Percentiles rank a stretch among this genome's conserved stretches.
Conservation (phyloP, 2,797 vertebrate species). For the Hafferia zeledoni region DNA sequence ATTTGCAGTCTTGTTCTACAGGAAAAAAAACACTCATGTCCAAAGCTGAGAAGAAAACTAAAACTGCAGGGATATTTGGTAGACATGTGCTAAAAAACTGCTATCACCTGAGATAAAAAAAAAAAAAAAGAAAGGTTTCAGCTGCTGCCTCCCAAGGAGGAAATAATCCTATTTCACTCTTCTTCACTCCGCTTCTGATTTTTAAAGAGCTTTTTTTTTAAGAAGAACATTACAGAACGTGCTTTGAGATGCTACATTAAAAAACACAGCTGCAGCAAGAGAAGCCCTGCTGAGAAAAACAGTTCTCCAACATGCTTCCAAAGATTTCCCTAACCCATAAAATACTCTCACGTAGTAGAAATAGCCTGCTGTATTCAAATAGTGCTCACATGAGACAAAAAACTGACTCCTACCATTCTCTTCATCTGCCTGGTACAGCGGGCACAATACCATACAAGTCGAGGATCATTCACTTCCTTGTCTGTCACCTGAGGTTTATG, state of each 20-base stretch:
- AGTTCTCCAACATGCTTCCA: background rate
- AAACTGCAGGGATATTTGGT: background rate
- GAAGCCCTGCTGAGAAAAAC: background rate
- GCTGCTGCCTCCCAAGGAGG: background rate
- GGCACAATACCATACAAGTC: constrained; percentile 97
- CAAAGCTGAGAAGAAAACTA: background rate
- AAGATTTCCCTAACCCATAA: background rate
- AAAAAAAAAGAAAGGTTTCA: background rate
- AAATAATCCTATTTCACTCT: background rate
- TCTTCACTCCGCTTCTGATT: background rate
- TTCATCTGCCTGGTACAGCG: constrained; percentile 98
- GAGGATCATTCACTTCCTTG: constrained; percentile 97
- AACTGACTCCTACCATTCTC: constrained; percentile 87
- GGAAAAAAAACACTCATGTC: background rate
- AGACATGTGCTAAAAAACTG: background rate
- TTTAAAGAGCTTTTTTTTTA: background rate
- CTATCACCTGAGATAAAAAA: background rate
- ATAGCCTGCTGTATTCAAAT: background rate
- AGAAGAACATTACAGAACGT: background rate
- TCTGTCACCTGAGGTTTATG: constrained; percentile 98
- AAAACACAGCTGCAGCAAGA: background rate
- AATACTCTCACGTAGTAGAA: background rate
- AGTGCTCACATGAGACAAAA: constrained; percentile 19
- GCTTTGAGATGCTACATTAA: background rate
- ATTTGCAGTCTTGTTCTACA: background rate